Evolutionary conservation across 1,140 invertebrate species (phyloP), one percentile per base, ranked within the genome.

Genomic region (Nebria ingens): DNA sequence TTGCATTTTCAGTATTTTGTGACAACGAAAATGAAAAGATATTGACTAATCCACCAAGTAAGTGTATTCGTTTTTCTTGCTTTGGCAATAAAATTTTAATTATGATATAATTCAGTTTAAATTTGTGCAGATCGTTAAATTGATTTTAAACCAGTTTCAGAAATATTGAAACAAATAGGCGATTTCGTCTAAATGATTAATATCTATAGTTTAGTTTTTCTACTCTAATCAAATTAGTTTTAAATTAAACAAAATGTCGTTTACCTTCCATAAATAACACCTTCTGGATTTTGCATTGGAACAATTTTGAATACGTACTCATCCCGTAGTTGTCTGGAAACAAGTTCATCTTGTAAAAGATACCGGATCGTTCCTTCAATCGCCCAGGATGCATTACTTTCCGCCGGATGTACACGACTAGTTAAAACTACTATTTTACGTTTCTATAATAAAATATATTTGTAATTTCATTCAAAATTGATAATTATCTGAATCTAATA

Each of bases 211-310:
- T 54, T 38, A 13, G n/a, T 2, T 54, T 54, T 15, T 13, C 40
- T 4, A 11, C 21, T 15, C 34, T 12, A 13, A 12, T 2, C 53
- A 15, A 13, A 20, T 15, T 13, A 38, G 21, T 23, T 38, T 56
- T 19, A 50, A 51, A 51, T 25, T n/a, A n/a, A n/a, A n/a, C n/a
- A n/a, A n/a, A n/a, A n/a, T n/a, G 29, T 19, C 21, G 80, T 81
- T 83, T 72, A 91, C 89, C 87, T 91, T 56, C 91, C 91, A 71
- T 91, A 89, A 59, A 89, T 80, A 15, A 93, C 90, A 6, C 91
- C 91, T 68, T 93, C 91, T 4, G 87, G 83, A 73, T 93, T 93
- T 34, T 93, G 73, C 85, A 93, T 89, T 2, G 91, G 90, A 23
- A 93, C 80, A 53, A 93, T 80, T 71, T 93, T 91, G 74, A 93